Evolutionary conservation across 2,888 invertebrate species (phyloP).

Genomic region (Leptinotarsa peninsularis): DNA sequence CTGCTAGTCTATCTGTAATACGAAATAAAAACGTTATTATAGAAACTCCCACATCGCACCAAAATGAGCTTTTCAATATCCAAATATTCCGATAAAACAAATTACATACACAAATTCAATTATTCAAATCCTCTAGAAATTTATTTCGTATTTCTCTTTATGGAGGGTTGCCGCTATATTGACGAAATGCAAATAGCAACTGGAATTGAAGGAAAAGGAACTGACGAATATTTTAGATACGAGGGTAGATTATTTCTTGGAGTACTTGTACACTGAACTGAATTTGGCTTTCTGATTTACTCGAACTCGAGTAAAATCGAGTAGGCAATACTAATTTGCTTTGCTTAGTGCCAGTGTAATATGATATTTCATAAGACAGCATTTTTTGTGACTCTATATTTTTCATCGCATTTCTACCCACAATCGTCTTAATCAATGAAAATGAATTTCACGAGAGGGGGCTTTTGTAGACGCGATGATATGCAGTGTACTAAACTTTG

Average conservation of each 20-base stretch:
- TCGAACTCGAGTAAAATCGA: no score
- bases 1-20: neutral
- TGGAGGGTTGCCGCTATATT: slow-evolving; percentile 53
- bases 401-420: no score
- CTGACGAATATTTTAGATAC: slow-evolving; percentile 12
- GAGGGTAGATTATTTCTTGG: slow-evolving; percentile 1
- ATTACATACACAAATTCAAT: slow-evolving; percentile 62
- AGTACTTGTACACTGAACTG: neutral
- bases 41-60: neutral
- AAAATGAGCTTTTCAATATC: slow-evolving; percentile 26
- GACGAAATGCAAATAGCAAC: slow-evolving; percentile 61
- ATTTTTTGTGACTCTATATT: no score
- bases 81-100: slow-evolving; percentile 54
- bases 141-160: slow-evolving; percentile 61
- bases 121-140: slow-evolving; percentile 62
- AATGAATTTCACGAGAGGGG: no score
- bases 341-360: no score
- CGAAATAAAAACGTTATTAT: neutral
- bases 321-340: no score
- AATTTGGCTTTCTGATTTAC: no score
- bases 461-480: no score
- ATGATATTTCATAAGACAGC: no score
- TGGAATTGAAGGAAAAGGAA: slow-evolving; percentile 47
- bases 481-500: no score
- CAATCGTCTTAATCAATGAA: no score